Evolutionary conservation across 2,888 invertebrate species (phyloP), one percentile per base, ranked within the genome.

Genomic region (Caenorhabditis sp.): DNA sequence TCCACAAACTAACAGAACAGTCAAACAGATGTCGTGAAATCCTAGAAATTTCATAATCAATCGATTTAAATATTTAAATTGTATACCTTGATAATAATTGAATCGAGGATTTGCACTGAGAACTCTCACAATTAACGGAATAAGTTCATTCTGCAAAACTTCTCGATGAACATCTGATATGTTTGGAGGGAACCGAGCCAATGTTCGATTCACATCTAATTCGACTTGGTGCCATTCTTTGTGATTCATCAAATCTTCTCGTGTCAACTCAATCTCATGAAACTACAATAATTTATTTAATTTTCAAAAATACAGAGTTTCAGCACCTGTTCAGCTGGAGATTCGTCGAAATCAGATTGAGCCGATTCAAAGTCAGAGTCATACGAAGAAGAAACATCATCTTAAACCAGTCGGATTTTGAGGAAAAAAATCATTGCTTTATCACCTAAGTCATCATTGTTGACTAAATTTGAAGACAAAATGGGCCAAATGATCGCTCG

Each of bases 31-130:
- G 69, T 88, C 87, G 68, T 87, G 87, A 49, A 87, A 88, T 2
- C 88, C 87, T 85, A 31, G 10, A 31, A 31, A 31, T 10, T 6
- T 31, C 10, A 31, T 4, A 6, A 31, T 6, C 10, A 31, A 6
- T 31, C 10, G 31, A 61, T 43, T 17, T 37, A 24, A 24, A 49
- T 37, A 60, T 1, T 51, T 36, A 36, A 58, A 36, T 0, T 55
- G 49, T n/a, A n/a, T 23, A 84, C 86, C 87, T 76, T 88, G 88
- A 77, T 88, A 88, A 70, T 88, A 88, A n/a, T 80, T 78, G 66
- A 81, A 88, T 12, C 79, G 49, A 8, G 77, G 76, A 72, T 87
- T 82, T 21, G 79, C 74, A 37, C 73, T 73, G 24, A 88, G 68
- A 17, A 88, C 76, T 51, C 81, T 70, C 5, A 88, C 84, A 66